Percentiles rank a stretch among this genome's conserved stretches.
phyloP scores from a whole-genome alignment of 64 coral and sea anemone genomes.

The Orbicella faveolata region DNA sequence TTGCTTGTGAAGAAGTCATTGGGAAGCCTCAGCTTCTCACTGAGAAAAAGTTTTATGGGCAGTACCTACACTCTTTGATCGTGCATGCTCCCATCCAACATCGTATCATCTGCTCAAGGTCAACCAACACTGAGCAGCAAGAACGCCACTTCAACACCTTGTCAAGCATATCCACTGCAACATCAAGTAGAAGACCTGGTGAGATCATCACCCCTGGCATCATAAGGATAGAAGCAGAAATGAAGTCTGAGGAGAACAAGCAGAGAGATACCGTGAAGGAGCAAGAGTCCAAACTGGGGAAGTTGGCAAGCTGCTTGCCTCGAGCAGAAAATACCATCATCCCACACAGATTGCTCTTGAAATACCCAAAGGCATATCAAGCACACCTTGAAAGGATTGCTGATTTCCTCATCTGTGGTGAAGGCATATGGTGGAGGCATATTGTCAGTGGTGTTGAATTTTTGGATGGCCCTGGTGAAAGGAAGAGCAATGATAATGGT shows the following conservation, averaged over 20 bases:
- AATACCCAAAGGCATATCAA: slow-evolving; percentile 43
- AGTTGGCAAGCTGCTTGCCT: slow-evolving; percentile 9
- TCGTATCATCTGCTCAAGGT: slow-evolving; percentile 9
- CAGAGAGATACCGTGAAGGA: slow-evolving; percentile 21
- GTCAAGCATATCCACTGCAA: slow-evolving; percentile 1
- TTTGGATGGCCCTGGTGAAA: slow-evolving; percentile 42
- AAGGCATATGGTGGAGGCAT: slow-evolving; percentile 49
- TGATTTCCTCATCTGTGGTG: slow-evolving; percentile 62
- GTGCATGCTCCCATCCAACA: slow-evolving; percentile 39
- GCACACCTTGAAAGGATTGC: slow-evolving; percentile 60
- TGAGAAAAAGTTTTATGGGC: slow-evolving; percentile 44
- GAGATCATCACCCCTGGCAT: slow-evolving; percentile 39
- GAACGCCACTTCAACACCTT: slow-evolving; percentile 31
- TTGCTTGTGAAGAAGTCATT: slow-evolving; percentile 34
- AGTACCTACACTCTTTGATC: slow-evolving; percentile 49
- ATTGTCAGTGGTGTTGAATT: slow-evolving; percentile 54
- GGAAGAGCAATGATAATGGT: slow-evolving; percentile 7
- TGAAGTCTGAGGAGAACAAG: slow-evolving; percentile 21
- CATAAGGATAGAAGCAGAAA: slow-evolving; percentile 44
- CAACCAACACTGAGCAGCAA: slow-evolving; percentile 48
- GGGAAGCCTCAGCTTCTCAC: slow-evolving; percentile 22
- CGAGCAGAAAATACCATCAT: slow-evolving; percentile 52
- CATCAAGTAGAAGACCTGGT: slow-evolving; percentile 28
- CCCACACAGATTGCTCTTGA: slow-evolving; percentile 50
- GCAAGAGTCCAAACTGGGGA: slow-evolving; percentile 17